Evolutionary conservation across 2,113 vertebrate genomes (phyloP), one percentile per base, ranked within the genome.

Genomic region (Oenanthe melanoleuca): DNA sequence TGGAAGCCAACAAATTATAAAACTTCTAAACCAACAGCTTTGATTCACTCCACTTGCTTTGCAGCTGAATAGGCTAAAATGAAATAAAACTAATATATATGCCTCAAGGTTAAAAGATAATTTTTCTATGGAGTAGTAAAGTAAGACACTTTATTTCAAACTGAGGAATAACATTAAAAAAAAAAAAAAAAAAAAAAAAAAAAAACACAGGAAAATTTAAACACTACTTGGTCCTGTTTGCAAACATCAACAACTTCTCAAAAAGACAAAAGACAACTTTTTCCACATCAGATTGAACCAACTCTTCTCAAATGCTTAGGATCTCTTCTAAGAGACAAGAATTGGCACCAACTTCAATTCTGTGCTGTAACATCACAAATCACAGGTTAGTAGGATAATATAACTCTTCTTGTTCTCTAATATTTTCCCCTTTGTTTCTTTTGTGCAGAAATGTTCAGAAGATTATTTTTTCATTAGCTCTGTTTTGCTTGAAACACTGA

Each of bases 1-100:
- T 49, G 65, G 34, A 96, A 96, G n/a, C 49, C 64, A 80, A 86
- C 78, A 83, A 70, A 79, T 95, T 91, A 96, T 89, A 89, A 96
- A 92, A 65, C 77, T 81, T 69, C 65, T 93, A 95, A 94, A 92
- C 84, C 28, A 85, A 57, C 16, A 86, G 20, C 40, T 89, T 92
- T 47, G 61, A 82, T 50, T 83, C 79, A 87, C 52, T 63, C 25
- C 40, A 59, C 52, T 47, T 20, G 40, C 47, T 91, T 79, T 86
- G 56, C 80, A 94, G 60, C 45, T 89, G 74, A 52, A 33, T 50
- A 82, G 85, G 60, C 67, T 92, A 96, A 97, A 95, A 82, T 60
- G 14, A 70, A 93, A 60, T 37, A 69, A 87, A 93, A 96, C 61
- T 75, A 93, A 89, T 55, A 67, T 50, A 91, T 79, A 70, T 34